Percentiles rank a stretch among this genome's conserved stretches.
Evolutionary conservation across 2,113 vertebrate genomes (phyloP).

Genomic region (Myotis brandtii): DNA sequence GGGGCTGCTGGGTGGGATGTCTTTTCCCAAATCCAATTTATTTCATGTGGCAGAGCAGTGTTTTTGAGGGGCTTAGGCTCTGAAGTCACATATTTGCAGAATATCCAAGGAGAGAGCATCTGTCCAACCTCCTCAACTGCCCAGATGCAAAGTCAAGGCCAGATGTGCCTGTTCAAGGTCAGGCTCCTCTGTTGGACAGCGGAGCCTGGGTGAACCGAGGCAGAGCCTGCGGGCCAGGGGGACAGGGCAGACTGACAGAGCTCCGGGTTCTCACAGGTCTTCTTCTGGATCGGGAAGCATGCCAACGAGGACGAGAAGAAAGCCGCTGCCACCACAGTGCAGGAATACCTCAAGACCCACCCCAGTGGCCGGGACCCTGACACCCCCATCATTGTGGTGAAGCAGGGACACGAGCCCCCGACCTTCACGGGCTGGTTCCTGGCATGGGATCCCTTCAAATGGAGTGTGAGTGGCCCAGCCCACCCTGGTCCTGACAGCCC

Average conservation of each 20-base stretch:
- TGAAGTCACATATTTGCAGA: neutral
- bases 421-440: constrained; percentile 94
- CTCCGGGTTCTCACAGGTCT: constrained; percentile 84
- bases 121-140: neutral
- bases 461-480: constrained; percentile 85
- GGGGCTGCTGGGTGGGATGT: neutral
- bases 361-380: constrained; percentile 86
- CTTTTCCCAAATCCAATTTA: neutral
- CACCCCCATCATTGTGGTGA: constrained; percentile 91
- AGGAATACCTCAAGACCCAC: constrained; percentile 90
- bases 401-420: constrained; percentile 91
- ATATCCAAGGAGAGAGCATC: neutral
- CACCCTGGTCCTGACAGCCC: neutral
- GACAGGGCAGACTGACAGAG: neutral
- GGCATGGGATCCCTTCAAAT: constrained; percentile 92
- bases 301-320: constrained; percentile 88
- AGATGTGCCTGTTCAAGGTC: neutral
- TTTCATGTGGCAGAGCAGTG: neutral
- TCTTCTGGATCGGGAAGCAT: constrained; percentile 90
- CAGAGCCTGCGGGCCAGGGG: neutral
- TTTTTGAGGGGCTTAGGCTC: neutral
- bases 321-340: constrained; percentile 82
- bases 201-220: neutral
- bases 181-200: neutral
- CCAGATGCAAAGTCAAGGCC: neutral